Evolutionary conservation across 2,888 invertebrate species (phyloP).

Genomic region (Augochlorella aurata): DNA sequence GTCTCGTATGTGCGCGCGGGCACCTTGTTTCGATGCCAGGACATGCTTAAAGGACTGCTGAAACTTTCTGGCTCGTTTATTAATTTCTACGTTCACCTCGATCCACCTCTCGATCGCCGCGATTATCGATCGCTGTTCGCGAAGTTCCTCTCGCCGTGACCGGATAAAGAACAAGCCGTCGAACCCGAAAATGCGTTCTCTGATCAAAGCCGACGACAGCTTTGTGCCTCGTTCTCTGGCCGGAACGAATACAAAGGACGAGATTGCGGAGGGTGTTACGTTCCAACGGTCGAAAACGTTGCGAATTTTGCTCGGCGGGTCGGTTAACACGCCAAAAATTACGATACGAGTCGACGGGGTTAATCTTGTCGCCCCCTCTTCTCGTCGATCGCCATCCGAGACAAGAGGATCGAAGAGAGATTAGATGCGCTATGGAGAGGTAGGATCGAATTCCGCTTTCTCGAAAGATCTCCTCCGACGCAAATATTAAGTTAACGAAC

Average conservation of each 20-base stretch:
- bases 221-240: neutral
- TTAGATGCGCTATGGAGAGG: neutral
- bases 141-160: neutral
- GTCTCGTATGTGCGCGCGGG: constrained; percentile 2
- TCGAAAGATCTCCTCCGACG: neutral
- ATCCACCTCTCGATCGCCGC: neutral
- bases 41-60: neutral
- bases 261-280: neutral
- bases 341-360: neutral
- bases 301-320: neutral
- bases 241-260: neutral
- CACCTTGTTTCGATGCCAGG: neutral
- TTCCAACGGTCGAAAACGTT: neutral
- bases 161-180: neutral
- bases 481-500: constrained; percentile 11
- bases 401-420: neutral
- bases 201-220: constrained; percentile 4
- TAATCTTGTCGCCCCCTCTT: too few relatives aligned
- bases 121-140: neutral
- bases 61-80: neutral
- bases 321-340: neutral
- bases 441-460: neutral
- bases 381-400: neutral
- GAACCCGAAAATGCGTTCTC: neutral
- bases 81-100: neutral